Evolutionary conservation across 2,797 vertebrate genomes (phyloP).

Genomic region (Agapornis canus): DNA sequence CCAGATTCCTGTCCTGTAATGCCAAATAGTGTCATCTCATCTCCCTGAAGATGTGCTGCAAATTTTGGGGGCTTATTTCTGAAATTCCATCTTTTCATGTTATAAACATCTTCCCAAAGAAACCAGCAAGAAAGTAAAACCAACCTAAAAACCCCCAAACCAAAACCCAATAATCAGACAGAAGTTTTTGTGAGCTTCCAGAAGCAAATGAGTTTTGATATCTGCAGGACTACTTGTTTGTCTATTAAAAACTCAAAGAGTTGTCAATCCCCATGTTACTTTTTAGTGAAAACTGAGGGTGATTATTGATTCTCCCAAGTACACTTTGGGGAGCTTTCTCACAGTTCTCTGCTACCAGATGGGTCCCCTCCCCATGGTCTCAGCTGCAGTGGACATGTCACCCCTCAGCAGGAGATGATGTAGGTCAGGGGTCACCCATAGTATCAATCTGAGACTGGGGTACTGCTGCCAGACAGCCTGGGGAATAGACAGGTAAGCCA

Average conservation of each 20-base stretch:
- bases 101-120: background rate
- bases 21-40: background rate
- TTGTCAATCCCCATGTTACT: fast-evolving
- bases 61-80: background rate
- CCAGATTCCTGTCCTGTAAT: background rate
- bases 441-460: background rate
- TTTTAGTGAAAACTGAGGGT: background rate
- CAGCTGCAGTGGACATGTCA: background rate
- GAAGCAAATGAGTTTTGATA: background rate
- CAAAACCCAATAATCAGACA: too few relatives aligned
- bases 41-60: background rate
- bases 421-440: background rate
- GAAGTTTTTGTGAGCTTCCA: background rate
- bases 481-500: background rate
- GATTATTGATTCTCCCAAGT: background rate
- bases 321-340: fast-evolving
- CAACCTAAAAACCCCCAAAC: background rate
- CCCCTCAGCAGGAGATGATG: background rate
- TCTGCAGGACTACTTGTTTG: background rate
- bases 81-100: background rate
- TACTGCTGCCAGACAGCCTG: background rate
- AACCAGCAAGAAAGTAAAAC: background rate
- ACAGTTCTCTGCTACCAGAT: fast-evolving
- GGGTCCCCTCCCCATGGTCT: fast-evolving
- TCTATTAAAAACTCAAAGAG: background rate